Base-by-base conservation (phyloP, 2,888 invertebrate genomes). In the Plutella xylostella region DNA sequence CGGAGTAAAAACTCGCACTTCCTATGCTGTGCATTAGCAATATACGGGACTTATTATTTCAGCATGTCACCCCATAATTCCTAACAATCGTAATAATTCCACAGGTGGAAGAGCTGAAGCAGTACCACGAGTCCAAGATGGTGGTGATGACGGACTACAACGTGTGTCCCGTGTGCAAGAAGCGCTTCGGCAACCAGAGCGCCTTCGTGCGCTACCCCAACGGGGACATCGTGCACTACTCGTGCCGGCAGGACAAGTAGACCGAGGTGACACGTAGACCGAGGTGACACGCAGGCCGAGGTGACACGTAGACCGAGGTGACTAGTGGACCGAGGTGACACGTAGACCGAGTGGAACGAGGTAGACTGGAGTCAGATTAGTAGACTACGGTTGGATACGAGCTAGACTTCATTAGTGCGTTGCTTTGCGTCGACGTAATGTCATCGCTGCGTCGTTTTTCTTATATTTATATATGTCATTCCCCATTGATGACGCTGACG, bases 171-270 rank as follows among this genome's bases (percentile, higher is more conserved):
- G 94, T 94, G 1, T 98, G 98, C 72, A 94, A 92, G 67, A 98
- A 98, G 66, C 88, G 94, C 45, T 97, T 98, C 72, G 92, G 93
- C 15, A 94, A 94, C 72, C 93, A 94, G 79, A 95, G 96, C 80
- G 97, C 97, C 19, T 94, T 98, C 72, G 94, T 96, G 5, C 87
- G 96, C 39, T 94, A 93, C 73, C 94, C 97, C 1, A 93, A 92
- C 71, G 96, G 96, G 2, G 92, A 94, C 56, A 90, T 97, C 17
- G 94, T 97, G 1, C 98, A 98, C 76, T 95, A 93, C 65, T 95
- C 93, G 4, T 98, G 98, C 72, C 68, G 68, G 50, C 30, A 55
- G 6, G 65, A 63, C 19, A 60, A 60, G 45, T 60, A 54, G 43
- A 42, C 18, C 9, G 30, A 15, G 33, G n/a, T n/a, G n/a, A n/a